Evolutionary conservation across 2,888 invertebrate genomes (phyloP).

Genomic region (Polydrusus pterygomalis): DNA sequence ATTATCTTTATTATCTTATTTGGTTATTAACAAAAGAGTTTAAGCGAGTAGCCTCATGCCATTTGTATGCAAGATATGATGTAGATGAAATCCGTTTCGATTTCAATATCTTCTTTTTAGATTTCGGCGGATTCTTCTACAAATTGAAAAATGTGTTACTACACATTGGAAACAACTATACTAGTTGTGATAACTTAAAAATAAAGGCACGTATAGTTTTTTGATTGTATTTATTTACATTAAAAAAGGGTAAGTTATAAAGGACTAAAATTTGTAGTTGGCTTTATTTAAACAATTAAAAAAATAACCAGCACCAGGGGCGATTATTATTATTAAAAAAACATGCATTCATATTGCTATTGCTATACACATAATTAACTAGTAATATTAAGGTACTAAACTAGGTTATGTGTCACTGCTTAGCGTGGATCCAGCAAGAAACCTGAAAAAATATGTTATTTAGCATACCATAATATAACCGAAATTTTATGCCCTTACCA

Average conservation of each 20-base stretch:
- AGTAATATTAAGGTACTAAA: conserved; percentile 20
- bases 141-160: conserved; percentile 41
- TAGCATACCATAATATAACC: neutral
- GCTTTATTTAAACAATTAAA: conserved; percentile 2
- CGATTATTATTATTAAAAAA: conserved; percentile 25
- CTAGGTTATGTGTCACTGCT: conserved; percentile 32
- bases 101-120: conserved; percentile 60
- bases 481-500: conserved; percentile 3
- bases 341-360: conserved; percentile 44
- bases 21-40: conserved; percentile 26
- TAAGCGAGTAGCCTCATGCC: conserved; percentile 34
- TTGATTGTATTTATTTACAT: conserved; percentile 10
- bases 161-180: conserved; percentile 21
- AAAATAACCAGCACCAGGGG: conserved; percentile 34
- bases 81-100: conserved; percentile 22
- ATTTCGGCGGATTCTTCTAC: conserved; percentile 61
- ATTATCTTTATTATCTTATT: conserved; percentile 37
- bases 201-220: conserved; percentile 13
- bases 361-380: conserved; percentile 21
- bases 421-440: conserved; percentile 45
- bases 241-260: conserved; percentile 2
- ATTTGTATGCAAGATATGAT: conserved; percentile 31
- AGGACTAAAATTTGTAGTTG: neutral
- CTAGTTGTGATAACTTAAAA: conserved; percentile 14
- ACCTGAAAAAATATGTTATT: conserved; percentile 45